Base-by-base conservation (phyloP, 2,888 invertebrate genomes). In the Agrochola macilenta region DNA sequence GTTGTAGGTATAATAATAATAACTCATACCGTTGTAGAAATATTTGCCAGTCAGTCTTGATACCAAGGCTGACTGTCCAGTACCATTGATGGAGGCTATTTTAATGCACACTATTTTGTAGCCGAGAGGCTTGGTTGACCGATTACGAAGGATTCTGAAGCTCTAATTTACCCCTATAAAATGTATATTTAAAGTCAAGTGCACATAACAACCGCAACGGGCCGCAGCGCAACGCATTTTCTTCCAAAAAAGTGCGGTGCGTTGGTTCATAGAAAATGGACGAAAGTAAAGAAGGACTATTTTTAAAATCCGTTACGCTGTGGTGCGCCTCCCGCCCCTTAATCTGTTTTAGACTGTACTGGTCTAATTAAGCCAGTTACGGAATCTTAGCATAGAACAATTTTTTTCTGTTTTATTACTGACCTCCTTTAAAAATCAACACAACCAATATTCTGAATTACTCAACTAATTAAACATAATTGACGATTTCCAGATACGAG, bases 401-500 rank as follows among this genome's bases (percentile, higher is more conserved):
- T 57, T 26, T 39, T 30, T 4, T 9, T 35, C 52, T 79, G 60
- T 77, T 77, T 20, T 12, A n/a, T 0, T 60, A 39, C 5, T 14
- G 30, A 30, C 58, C 20, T 52, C 14, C 2, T 69, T 49, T 1
- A 14, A 35, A 70, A 78, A 26, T 5, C 12, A 57, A 49, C 2
- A 46, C 49, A 52, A 52, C 35, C 26, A 46, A 68, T 72, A 58
- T 77, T 49, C 60, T 52, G 12, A 66, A 66, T 81, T 0, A 54
- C 20, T 57, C n/a, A 46, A 77, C 54, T 64, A 73, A 85, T 74
- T 73, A 73, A 69, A 61, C 12, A 14, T 60, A 69, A 78, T 79
- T 78, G 39, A 11, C 46, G 35, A 43, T 77, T 91, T 92, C n/a
- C 90, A 97, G 98, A 91, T 99, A 98, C 93, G 97, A 97, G 9